Evolutionary conservation across 23 tunicate genomes (phyloP).

Genomic region (Aplidium turbinatum): DNA sequence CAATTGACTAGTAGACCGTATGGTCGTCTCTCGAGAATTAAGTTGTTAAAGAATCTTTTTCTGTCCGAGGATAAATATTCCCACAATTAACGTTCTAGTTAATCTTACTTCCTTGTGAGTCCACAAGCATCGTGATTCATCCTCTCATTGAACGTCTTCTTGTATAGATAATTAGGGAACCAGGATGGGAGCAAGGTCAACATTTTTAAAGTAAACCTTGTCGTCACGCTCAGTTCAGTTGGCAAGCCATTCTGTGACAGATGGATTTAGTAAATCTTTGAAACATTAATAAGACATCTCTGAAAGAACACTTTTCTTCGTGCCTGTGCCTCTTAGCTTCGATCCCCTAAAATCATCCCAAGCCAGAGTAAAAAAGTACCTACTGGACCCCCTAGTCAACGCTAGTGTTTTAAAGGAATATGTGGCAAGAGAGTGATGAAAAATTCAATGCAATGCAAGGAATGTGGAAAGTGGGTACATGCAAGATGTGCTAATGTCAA

Average conservation of each 20-base stretch:
- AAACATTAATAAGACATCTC: too few species aligned
- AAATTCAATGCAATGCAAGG: too few species aligned
- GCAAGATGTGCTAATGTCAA: too few species aligned
- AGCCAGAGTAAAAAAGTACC: too few species aligned
- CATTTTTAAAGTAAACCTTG: conserved; percentile 11
- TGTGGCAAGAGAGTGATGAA: too few species aligned
- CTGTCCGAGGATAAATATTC: too few species aligned
- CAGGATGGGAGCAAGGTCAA: conserved; percentile 15
- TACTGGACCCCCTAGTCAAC: too few species aligned
- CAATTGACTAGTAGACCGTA: too few species aligned
- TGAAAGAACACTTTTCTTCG: neutral
- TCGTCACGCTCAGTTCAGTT: conserved; percentile 6
- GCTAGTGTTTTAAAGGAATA: too few species aligned
- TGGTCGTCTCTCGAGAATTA: too few species aligned
- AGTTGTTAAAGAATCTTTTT: too few species aligned
- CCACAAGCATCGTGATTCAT: conserved; percentile 41
- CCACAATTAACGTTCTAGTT: neutral
- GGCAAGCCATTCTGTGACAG: conserved; percentile 39
- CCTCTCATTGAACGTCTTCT: neutral
- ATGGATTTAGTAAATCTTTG: neutral
- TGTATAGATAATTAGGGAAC: neutral
- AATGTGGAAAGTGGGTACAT: too few species aligned
- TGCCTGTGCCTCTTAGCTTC: neutral
- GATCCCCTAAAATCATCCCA: neutral
- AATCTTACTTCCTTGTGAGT: conserved; percentile 13